Evolutionary conservation across 2,797 vertebrate species (phyloP).

Genomic region (Amphiprion clarkii): DNA sequence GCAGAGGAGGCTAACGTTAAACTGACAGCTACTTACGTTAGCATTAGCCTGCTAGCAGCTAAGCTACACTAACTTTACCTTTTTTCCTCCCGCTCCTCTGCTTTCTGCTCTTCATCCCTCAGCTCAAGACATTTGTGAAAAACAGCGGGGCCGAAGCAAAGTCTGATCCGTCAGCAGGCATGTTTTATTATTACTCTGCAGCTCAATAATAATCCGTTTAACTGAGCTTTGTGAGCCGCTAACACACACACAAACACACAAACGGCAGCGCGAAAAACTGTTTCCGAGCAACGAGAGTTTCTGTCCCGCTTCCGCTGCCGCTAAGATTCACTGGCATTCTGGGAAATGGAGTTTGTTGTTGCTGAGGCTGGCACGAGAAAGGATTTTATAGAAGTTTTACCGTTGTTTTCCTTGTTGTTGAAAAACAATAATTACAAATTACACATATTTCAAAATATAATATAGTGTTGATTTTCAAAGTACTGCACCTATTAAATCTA

Average conservation of each 20-base stretch:
- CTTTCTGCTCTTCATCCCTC: constrained; percentile 83
- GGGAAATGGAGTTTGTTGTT: constrained; percentile 68
- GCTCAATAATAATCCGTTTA: constrained; percentile 48
- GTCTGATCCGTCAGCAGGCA: constrained; percentile 25
- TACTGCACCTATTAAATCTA: no score
- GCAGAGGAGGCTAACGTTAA: constrained; percentile 24
- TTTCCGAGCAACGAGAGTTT: constrained; percentile 3
- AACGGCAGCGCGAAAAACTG: no score
- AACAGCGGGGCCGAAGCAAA: background rate
- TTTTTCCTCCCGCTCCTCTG: constrained; percentile 72
- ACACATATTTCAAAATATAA: no score
- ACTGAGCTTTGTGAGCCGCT: background rate
- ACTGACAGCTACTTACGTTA: background rate
- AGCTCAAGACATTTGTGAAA: constrained; percentile 21
- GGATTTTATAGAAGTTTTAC: no score
- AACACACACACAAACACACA: no score
- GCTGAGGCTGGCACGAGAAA: no score
- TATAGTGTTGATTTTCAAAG: no score
- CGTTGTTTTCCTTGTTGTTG: no score
- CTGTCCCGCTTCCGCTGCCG: constrained; percentile 49
- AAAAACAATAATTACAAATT: no score
- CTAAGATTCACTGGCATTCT: constrained; percentile 49
- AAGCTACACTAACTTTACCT: constrained; percentile 70
- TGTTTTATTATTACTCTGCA: constrained; percentile 1
- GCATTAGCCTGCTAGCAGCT: constrained; percentile 23